Evolutionary conservation across 1,140 invertebrate species (phyloP).

Genomic region (Diorhabda elongata): DNA sequence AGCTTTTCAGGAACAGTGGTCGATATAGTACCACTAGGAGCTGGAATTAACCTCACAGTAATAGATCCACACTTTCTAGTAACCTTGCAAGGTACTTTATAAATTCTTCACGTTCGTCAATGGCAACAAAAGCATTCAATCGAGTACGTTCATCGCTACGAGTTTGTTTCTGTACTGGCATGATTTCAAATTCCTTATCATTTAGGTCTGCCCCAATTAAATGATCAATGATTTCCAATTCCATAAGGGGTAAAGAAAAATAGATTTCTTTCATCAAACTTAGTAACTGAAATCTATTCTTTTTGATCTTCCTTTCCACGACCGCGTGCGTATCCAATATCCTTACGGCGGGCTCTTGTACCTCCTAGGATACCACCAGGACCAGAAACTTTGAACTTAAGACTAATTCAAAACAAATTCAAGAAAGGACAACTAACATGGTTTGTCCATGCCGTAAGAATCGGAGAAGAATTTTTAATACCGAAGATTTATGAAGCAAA

Average conservation of each 20-base stretch:
- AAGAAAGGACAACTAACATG: no score
- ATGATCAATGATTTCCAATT: constrained; percentile 98
- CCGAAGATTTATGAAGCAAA: no score
- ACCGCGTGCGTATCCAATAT: constrained; percentile 76
- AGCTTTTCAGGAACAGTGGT: constrained; percentile 99
- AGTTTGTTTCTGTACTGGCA: constrained; percentile 99
- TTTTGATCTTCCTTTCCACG: constrained; percentile 96
- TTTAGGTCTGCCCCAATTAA: constrained; percentile 90
- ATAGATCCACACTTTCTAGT: constrained; percentile 99
- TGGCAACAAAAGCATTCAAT: constrained; percentile 94
- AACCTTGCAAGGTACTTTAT: constrained; percentile 99
- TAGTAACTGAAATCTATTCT: constrained; percentile 98
- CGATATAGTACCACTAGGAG: constrained; percentile 98
- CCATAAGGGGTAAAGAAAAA: constrained; percentile 97
- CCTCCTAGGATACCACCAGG: constrained; percentile 81
- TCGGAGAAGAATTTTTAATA: no score
- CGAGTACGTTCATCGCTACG: constrained; percentile 98
- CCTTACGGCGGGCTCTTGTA: constrained; percentile 81
- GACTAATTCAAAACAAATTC: no score
- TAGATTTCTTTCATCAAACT: constrained; percentile 96
- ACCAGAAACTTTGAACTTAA: no score
- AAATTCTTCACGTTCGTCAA: constrained; percentile 98
- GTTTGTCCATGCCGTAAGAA: no score
- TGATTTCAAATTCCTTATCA: constrained; percentile 94
- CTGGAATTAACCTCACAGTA: constrained; percentile 92